A percentile compares a stretch with the other conserved stretches of the same genome.
Conservation (phyloP, 1,140 invertebrate species). For the Saccostrea glomerata region DNA sequence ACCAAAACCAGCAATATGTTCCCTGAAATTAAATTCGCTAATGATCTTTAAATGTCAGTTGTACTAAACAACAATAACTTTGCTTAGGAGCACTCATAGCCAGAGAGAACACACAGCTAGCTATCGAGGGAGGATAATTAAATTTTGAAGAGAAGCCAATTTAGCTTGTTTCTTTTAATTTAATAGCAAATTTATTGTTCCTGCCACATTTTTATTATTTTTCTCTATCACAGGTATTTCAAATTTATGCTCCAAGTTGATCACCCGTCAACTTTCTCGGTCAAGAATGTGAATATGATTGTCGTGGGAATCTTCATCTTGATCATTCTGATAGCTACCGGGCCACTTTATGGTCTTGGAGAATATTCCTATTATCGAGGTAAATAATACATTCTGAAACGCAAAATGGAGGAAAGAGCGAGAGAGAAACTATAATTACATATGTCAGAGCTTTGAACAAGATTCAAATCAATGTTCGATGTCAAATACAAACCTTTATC, state of each 20-base stretch:
- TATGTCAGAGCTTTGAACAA: too few relatives aligned
- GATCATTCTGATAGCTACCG: constrained; percentile 48
- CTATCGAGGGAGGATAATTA: not conserved
- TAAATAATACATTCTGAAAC: not conserved
- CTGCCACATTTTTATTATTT: not conserved
- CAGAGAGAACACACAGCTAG: not conserved
- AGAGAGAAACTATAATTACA: too few relatives aligned
- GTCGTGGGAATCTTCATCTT: constrained; percentile 52
- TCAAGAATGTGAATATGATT: constrained; percentile 53
- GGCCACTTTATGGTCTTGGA: constrained; percentile 55
- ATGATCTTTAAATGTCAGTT: not conserved
- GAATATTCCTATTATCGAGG: constrained; percentile 58
- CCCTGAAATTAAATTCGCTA: not conserved
- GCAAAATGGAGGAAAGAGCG: too few relatives aligned
- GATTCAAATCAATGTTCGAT: too few relatives aligned
- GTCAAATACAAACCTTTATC: too few relatives aligned
- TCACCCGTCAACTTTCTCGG: constrained; percentile 56
- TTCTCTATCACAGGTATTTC: constrained; percentile 42
- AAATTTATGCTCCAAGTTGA: constrained; percentile 46
- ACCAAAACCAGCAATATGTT: not conserved
- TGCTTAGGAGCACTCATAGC: not conserved
- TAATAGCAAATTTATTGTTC: not conserved
- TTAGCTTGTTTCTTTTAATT: not conserved
- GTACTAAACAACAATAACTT: not conserved
- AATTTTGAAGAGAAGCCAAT: not conserved